A percentile compares a stretch with the other conserved stretches of the same genome.
These are phyloP conservation scores for Drosophila bunnanda DNA, from an alignment of 2,888 invertebrate species.

Conservation along the genomic window DNA sequence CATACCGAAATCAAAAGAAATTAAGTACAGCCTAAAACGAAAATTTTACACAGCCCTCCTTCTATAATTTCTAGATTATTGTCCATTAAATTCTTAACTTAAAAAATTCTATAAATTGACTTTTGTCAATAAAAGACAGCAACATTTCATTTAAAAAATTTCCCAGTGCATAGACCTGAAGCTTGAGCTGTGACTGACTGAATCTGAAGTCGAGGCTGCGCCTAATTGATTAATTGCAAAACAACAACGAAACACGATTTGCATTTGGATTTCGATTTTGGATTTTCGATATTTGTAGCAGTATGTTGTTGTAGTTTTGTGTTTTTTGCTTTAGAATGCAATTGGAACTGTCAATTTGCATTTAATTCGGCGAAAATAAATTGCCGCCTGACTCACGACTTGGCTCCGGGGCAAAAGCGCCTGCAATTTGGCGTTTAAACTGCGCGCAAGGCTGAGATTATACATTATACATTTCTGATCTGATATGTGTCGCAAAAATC, in stretches of 20 bases:
- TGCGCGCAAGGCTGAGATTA: constrained; percentile 28
- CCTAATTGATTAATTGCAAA: constrained; percentile 79
- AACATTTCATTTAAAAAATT: too few species aligned
- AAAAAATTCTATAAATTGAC: too few species aligned
- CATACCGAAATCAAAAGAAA: background rate
- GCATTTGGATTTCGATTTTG: constrained; percentile 71
- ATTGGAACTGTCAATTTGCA: constrained; percentile 79
- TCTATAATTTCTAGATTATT: background rate
- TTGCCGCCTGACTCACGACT: constrained; percentile 77
- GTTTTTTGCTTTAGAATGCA: constrained; percentile 64
- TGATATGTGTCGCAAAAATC: constrained; percentile 27
- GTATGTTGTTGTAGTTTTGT: constrained; percentile 15
- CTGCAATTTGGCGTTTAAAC: constrained; percentile 44
- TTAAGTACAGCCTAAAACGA: background rate
- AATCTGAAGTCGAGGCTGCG: constrained; percentile 57
- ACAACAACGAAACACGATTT: constrained; percentile 77
- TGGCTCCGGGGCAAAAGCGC: constrained; percentile 34
- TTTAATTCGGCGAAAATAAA: constrained; percentile 79
- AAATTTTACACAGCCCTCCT: background rate
- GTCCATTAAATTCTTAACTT: background rate
- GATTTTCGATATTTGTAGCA: constrained; percentile 32
- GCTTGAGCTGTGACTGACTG: constrained; percentile 32
- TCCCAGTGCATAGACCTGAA: constrained; percentile 29
- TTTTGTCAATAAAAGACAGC: too few species aligned
- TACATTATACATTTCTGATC: constrained; percentile 36